phyloP scores from a whole-genome alignment of 2,888 invertebrate genomes.

The Orchesella flavescens region DNA sequence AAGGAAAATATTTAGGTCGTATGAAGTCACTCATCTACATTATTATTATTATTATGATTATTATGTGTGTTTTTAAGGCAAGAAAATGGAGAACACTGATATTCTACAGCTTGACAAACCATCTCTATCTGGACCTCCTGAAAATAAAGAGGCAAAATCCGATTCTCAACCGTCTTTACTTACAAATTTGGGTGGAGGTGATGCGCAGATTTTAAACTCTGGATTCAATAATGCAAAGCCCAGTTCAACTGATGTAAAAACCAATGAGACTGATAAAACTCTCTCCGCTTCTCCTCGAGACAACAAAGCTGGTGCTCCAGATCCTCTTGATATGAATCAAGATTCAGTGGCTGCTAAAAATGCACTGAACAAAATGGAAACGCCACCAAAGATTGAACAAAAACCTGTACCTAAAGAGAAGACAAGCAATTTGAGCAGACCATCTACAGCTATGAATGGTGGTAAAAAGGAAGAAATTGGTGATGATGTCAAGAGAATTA shows the following conservation, averaged over 20 bases:
- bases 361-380: neutral
- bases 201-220: conserved; percentile 11
- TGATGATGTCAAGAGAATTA: conserved; percentile 46
- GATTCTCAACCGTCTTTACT: neutral
- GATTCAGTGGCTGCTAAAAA: neutral
- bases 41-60: no score
- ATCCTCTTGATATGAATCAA: neutral
- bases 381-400: neutral
- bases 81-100: conserved; percentile 35
- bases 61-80: no score
- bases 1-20: no score
- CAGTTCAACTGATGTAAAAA: neutral
- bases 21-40: no score
- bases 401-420: neutral
- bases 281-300: no score
- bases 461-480: conserved; percentile 48
- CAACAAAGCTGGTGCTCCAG: no score
- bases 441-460: neutral
- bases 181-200: conserved; percentile 10
- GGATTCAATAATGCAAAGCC: neutral
- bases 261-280: conserved; percentile 11
- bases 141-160: neutral
- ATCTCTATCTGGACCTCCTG: no score
- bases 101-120: no score
- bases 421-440: neutral